Base-by-base conservation (phyloP, 2,113 vertebrate genomes). In the Polyodon spathula region DNA sequence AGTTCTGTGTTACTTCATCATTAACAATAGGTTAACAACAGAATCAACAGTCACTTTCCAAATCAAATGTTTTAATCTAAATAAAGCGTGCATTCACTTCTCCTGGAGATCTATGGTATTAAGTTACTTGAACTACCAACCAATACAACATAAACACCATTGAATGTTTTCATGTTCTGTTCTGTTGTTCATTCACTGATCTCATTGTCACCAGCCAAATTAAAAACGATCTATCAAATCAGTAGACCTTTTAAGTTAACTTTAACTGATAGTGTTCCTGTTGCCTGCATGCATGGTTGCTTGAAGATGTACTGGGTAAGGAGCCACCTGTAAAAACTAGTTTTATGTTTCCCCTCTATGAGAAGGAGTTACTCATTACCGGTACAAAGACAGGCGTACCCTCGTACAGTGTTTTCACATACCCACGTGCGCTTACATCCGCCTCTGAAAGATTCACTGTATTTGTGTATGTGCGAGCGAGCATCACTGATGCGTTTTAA, bases 261-360 rank as follows among this genome's bases (percentile, higher is more conserved):
- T 17, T 65, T 42, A 43, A 44, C n/a, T n/a, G n/a, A 37, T 16
- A n/a, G 42, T n/a, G 7, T 65, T 56, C n/a, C 50, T 51, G 55
- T 11, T 55, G 50, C 40, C 58, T n/a, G n/a, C n/a, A 52, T 65
- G 27, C 10, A 17, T 14, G 11, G 55, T 40, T 42, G 50, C 56
- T 59, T 37, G 56, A 57, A 68, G 69, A 62, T 53, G 68, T 71
- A 48, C 54, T 48, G 53, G 52, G 66, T 51, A 42, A 66, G 71
- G 59, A 57, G 52, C 66, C 71, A 73, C 67, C 65, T 68, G 60
- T 72, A 68, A 61, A 66, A 66, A 74, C 63, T 67, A 61, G 61
- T 57, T 66, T 66, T 61, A 61, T 52, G 46, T 64, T 68, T 64
- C 58, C 63, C 61, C 61, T 63, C 40, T 15, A 54, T 38, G 50